Evolutionary conservation across 2,113 vertebrate genomes (phyloP), one percentile per base, ranked within the genome.

Genomic region (Anas platyrhynchos): DNA sequence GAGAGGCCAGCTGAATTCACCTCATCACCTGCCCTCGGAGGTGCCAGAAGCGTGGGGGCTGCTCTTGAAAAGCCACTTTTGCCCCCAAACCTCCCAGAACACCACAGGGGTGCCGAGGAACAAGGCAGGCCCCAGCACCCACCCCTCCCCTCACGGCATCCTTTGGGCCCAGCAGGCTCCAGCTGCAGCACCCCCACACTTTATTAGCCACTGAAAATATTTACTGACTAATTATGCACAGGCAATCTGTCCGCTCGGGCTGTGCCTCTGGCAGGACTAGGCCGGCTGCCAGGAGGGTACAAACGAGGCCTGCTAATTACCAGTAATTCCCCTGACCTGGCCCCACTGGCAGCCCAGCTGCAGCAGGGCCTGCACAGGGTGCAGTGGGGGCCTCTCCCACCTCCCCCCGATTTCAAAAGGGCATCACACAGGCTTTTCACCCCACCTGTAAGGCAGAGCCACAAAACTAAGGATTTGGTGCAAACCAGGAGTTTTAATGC

Each of bases 201-300:
- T 88, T 76, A 65, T 81, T 83, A 96, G 34, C 41, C 85, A 74
- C 56, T 11, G 29, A 78, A 91, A 96, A 95, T 75, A 89, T 95
- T 89, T 95, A 88, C 93, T 78, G 79, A 91, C 52, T 96, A 93
- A 96, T 96, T 94, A 93, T 77, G 74, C 54, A 58, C 50, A 54
- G 38, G 66, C 92, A 93, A 88, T 92, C 93, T 95, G 89, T 93
- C 79, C 86, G n/a, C 38, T 83, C 4, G 48, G 90, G 90, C 86
- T 77, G 63, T 81, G 86, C 54, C 66, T 92, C 69, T 16, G 55
- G 86, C 86, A 84, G 86, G 86, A 78, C 46, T 43, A 69, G 94
- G 95, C 86, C 48, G 83, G 48, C 58, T 92, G 94, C 94, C 92
- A 92, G 79, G 52, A 1, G 1, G 66, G 83, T 75, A 83, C 88